phyloP scores from a whole-genome alignment of 2,797 vertebrate genomes.

The Caiman crocodilus region DNA sequence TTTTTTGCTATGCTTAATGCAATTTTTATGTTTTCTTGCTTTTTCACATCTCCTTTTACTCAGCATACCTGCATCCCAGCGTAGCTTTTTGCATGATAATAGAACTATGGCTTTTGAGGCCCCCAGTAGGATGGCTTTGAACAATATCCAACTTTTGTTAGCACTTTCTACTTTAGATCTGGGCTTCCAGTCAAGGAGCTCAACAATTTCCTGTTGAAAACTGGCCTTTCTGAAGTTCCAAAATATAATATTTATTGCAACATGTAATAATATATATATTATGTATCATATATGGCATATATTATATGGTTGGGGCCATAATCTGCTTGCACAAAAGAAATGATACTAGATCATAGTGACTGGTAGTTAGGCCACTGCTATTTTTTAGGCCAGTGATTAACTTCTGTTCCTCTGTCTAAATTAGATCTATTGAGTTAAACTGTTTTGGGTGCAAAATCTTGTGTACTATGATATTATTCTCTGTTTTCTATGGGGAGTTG shows the following conservation, averaged over 20 bases:
- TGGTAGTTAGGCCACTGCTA: conserved; percentile 2
- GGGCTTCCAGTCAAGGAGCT: neutral
- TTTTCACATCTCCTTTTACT: conserved; percentile 12
- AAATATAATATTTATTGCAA: no score
- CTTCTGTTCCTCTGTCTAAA: neutral
- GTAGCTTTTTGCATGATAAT: neutral
- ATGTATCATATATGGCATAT: neutral
- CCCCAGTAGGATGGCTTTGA: neutral
- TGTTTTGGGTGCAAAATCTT: no score
- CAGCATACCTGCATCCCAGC: neutral
- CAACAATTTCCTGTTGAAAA: neutral
- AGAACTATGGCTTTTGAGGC: conserved; percentile 11
- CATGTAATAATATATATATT: no score
- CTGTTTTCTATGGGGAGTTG: no score
- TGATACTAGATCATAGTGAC: conserved; percentile 44
- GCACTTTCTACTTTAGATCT: conserved; percentile 2
- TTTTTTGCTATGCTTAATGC: neutral
- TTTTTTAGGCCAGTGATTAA: conserved; percentile 46
- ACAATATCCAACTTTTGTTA: conserved; percentile 43
- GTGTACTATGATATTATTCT: no score
- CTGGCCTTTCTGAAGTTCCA: no score
- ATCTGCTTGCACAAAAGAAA: conserved; percentile 39
- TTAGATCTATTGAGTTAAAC: neutral
- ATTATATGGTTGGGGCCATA: conserved; percentile 32
- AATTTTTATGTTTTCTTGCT: neutral